Evolutionary conservation across 2,797 vertebrate genomes (phyloP).

Genomic region (Silurus aristotelis): DNA sequence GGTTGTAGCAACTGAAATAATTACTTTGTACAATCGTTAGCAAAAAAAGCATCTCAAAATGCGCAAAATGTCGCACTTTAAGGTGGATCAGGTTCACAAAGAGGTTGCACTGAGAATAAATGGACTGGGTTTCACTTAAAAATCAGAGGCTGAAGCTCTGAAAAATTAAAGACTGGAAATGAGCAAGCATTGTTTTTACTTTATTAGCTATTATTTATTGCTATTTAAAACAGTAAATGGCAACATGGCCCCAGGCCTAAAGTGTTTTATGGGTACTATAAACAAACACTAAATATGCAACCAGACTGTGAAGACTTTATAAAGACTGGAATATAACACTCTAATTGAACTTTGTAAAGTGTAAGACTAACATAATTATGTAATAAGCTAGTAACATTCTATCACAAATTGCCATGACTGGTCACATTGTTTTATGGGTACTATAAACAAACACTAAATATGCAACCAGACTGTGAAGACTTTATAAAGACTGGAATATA

Average conservation of each 20-base stretch:
- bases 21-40: background rate
- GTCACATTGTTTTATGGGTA: conserved; percentile 21
- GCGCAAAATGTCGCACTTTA: background rate
- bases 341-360: background rate
- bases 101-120: too few species aligned
- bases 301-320: background rate
- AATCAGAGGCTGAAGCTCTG: background rate
- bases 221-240: background rate
- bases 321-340: background rate
- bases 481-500: background rate
- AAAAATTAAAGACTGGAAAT: background rate
- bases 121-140: background rate
- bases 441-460: conserved; percentile 2
- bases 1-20: background rate
- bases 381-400: background rate
- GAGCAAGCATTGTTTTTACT: background rate
- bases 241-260: background rate
- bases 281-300: background rate
- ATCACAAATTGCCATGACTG: background rate
- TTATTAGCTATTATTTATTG: background rate
- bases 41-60: background rate
- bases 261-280: conserved; percentile 16
- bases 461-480: background rate
- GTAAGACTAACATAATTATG: background rate
- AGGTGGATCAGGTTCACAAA: background rate